Evolutionary conservation across 2,888 invertebrate genomes (phyloP), one percentile per base, ranked within the genome.

Genomic region (Oxystoma pomonae): DNA sequence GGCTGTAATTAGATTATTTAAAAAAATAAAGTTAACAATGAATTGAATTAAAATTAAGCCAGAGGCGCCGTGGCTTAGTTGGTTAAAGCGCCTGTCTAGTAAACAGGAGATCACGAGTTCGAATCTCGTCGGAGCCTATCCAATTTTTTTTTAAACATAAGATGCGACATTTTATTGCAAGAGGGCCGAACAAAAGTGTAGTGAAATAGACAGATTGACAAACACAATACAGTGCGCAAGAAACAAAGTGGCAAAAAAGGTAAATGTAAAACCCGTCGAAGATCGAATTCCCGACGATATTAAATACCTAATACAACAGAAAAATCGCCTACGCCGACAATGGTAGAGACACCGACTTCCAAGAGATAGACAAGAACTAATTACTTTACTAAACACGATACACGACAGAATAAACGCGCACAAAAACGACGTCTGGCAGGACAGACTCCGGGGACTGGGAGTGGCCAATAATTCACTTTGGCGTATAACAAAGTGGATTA

Each of bases 11-110:
- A n/a, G n/a, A n/a, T n/a, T n/a, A n/a, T n/a, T n/a, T n/a, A n/a
- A n/a, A n/a, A n/a, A n/a, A n/a, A n/a, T n/a, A n/a, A n/a, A n/a
- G n/a, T n/a, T n/a, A n/a, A n/a, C n/a, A n/a, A n/a, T n/a, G n/a
- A n/a, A n/a, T n/a, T n/a, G n/a, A n/a, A n/a, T n/a, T n/a, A n/a
- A n/a, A n/a, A n/a, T n/a, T n/a, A n/a, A n/a, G n/a, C n/a, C n/a
- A n/a, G 1, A 64, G 89, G 88, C 86, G 84, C 83, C 83, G 84
- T 87, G 88, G 87, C 89, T 89, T 89, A 90, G 90, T 90, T 90
- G 90, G 89, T 89, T 86, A 86, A 85, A 85, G 86, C 85, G 85
- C 85, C 85, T 85, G 86, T 85, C 85, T 86, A 85, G 85, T 86
- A 86, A 86, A 85, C 86, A 85, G 85, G 85, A 86, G 85, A 86